These are phyloP conservation scores for Drosophila multiciliata DNA, from an alignment of 2,888 invertebrate species.

Conservation along the genomic window DNA sequence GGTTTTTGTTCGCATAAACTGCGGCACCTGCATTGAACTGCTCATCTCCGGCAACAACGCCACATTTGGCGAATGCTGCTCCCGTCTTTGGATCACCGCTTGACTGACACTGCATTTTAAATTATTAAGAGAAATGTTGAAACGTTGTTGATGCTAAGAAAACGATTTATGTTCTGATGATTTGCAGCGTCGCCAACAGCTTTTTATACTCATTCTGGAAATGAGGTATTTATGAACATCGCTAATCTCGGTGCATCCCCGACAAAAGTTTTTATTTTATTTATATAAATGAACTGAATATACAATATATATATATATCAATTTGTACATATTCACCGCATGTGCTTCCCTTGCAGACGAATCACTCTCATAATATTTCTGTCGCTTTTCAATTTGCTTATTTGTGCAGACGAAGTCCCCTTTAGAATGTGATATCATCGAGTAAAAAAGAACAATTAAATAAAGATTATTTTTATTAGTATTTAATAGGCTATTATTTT, in stretches of 20 bases:
- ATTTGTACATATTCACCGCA: not conserved
- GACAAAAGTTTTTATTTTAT: not conserved
- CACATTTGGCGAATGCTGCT: constrained; percentile 58
- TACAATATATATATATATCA: not conserved
- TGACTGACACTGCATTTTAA: constrained; percentile 65
- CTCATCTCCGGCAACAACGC: constrained; percentile 59
- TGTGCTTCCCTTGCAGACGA: constrained; percentile 37
- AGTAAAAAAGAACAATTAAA: not conserved
- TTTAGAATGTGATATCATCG: not conserved
- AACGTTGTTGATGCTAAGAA: constrained; percentile 11
- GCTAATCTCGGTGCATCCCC: constrained; percentile 43
- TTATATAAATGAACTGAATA: constrained; percentile 22
- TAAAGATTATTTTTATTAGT: not conserved
- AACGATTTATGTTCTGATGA: constrained; percentile 11
- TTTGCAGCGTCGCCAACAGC: not conserved
- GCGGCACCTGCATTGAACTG: constrained; percentile 62
- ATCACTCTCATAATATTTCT: constrained; percentile 8
- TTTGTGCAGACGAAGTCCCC: constrained; percentile 14
- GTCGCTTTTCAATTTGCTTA: not conserved
- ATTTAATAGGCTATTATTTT: not conserved
- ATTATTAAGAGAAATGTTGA: not conserved
- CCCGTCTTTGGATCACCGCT: constrained; percentile 60
- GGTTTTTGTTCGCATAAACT: constrained; percentile 73
- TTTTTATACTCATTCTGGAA: constrained; percentile 28
- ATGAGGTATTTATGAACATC: not conserved